Evolutionary conservation across 2,113 vertebrate species (phyloP), one percentile per base, ranked within the genome.

Genomic region (Rhynchomys soricoides): DNA sequence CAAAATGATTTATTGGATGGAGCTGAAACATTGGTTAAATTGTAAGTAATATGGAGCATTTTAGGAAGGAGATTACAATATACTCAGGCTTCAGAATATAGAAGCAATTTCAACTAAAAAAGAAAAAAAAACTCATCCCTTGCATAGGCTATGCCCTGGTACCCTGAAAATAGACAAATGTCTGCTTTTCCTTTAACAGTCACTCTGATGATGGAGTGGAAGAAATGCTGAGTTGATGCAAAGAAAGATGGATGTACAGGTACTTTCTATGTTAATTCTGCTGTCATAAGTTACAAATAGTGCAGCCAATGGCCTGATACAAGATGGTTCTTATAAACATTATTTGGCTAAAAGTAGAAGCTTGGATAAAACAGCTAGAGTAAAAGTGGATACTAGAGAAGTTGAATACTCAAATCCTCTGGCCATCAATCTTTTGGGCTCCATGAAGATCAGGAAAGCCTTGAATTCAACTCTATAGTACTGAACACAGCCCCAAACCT

Each of bases 1-100:
- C 6, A 77, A n/a, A 4, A 88, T n/a, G 26, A 96, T 78, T 86
- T 90, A 96, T 55, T 94, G 24, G 37, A 71, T 12, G 89, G 1
- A 19, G 3, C 3, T 71, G 17, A 59, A 71, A 93, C 91, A 70
- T 77, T 91, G 55, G 11, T 91, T 90, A 91, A 93, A 59, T 71
- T n/a, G 55, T 92, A 88, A 94, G 57, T 70, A 94, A 91, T 81
- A 4, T 10, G 50, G 92, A 92, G 64, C 7, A 86, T 95, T 95
- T 96, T 77, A 50, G 59, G 26, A 96, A 86, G 37, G 77, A 71
- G 16, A 87, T 83, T 91, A 26, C 1, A 79, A 81, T 86, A 55
- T 55, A 93, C 75, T 64, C 89, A 70, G 48, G 19, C 12, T 89
- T 98, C 55, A 93, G n/a, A 90, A 50, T 73, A 68, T 21, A 89